Evolutionary conservation across 2,797 vertebrate genomes (phyloP).

Genomic region (Phrynocephalus guinanensis): DNA sequence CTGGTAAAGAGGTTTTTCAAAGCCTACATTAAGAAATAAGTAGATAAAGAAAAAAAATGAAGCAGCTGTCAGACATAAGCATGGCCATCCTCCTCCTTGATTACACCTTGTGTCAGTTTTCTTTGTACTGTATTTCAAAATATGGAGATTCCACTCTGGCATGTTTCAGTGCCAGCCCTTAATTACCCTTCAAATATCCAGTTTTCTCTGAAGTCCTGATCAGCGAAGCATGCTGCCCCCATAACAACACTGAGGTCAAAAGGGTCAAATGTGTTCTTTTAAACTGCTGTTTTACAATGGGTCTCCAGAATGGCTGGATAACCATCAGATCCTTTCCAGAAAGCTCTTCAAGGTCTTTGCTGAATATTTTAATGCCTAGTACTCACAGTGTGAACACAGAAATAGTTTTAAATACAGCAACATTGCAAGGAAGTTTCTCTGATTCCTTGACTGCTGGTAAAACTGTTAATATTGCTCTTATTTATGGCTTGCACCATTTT

Average conservation of each 20-base stretch:
- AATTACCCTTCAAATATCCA: no score
- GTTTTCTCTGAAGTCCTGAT: no score
- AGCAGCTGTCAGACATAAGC: not conserved
- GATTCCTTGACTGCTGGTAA: not conserved
- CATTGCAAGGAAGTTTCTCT: not conserved
- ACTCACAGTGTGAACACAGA: not conserved
- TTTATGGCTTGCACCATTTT: not conserved
- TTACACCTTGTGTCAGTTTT: not conserved
- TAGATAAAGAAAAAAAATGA: constrained; percentile 24
- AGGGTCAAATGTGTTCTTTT: not conserved
- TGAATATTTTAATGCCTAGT: not conserved
- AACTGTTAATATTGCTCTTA: not conserved
- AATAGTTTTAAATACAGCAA: not conserved
- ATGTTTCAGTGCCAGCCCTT: no score
- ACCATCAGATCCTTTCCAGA: not conserved
- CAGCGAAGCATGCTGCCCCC: no score
- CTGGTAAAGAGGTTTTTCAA: constrained; percentile 94
- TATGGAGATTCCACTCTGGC: no score
- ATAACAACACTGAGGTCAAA: not conserved
- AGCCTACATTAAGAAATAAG: constrained; percentile 77
- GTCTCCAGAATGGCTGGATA: not conserved
- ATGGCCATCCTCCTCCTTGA: not conserved
- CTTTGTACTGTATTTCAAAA: not conserved
- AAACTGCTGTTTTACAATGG: not conserved
- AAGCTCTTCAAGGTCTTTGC: not conserved